A percentile compares a stretch with the other conserved stretches of the same genome.
Conservation (phyloP, 2,113 vertebrate species). For the Syngnathus scovelli region DNA sequence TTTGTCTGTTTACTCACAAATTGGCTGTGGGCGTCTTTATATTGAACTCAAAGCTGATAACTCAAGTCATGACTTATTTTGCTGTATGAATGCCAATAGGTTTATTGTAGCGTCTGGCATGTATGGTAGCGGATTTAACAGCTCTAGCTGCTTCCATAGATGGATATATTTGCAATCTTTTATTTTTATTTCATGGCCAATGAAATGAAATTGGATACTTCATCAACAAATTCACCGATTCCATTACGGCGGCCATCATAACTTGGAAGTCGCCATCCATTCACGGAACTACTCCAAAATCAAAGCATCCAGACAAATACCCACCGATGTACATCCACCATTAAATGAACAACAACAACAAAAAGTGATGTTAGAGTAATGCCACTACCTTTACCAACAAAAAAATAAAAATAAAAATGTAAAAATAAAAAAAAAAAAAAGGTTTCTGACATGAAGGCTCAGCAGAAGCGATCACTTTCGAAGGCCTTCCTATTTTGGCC, state of each 20-base stretch:
- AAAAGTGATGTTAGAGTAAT: too few species aligned
- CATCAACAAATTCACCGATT: background rate
- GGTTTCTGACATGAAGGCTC: slow-evolving; percentile 15
- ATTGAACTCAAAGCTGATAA: too few species aligned
- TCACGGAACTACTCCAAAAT: background rate
- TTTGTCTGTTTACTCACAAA: too few species aligned
- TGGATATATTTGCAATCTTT: background rate
- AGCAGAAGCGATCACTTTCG: slow-evolving; percentile 31
- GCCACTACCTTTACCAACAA: too few species aligned
- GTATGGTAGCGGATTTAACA: background rate
- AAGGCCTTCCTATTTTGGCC: slow-evolving; percentile 35
- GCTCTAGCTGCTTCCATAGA: background rate
- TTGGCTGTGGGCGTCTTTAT: too few species aligned
- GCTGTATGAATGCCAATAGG: background rate
- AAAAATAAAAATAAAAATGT: background rate
- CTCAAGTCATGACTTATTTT: too few species aligned
- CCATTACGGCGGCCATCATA: background rate
- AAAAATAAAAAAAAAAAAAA: slow-evolving; percentile 9
- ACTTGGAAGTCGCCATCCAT: background rate
- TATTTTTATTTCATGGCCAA: too few species aligned
- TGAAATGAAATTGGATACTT: too few species aligned
- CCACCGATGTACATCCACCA: background rate
- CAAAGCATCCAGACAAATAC: background rate
- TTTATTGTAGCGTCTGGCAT: background rate
- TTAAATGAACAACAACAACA: background rate